These are phyloP conservation scores for Platycercus adscitus DNA, from an alignment of 2,113 vertebrate genomes.

Conservation along the genomic window DNA sequence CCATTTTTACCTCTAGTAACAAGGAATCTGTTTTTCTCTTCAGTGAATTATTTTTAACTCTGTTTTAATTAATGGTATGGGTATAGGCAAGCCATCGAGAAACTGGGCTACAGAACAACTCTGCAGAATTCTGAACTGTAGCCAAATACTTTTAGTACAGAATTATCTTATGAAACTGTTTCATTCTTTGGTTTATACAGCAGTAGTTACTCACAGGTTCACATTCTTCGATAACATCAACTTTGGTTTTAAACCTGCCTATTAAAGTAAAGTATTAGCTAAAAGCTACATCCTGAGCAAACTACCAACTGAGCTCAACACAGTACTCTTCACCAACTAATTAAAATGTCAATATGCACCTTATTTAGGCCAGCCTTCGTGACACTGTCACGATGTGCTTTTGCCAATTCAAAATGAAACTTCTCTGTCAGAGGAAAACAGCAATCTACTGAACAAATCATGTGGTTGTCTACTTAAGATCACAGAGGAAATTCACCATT, in stretches of 20 bases:
- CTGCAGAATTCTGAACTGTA: not conserved
- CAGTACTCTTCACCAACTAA: not conserved
- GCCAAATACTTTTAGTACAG: constrained; percentile 1
- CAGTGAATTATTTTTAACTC: constrained; percentile 8
- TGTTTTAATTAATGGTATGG: not conserved
- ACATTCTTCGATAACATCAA: not conserved
- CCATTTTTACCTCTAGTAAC: not conserved
- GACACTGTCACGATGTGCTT: not conserved
- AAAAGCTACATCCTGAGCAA: not conserved
- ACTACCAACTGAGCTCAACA: not conserved
- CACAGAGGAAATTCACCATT: not conserved
- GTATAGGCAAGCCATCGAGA: not conserved
- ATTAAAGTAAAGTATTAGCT: not conserved
- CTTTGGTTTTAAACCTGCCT: not conserved
- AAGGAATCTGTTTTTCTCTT: not conserved
- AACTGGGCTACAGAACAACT: not conserved
- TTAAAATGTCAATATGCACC: not conserved
- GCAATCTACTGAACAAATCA: not conserved
- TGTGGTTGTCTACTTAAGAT: not conserved
- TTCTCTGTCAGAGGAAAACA: not conserved
- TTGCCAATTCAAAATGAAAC: not conserved
- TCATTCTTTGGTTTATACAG: not conserved
- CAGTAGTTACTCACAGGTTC: not conserved
- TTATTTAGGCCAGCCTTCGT: not conserved
- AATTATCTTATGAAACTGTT: not conserved